These are phyloP conservation scores for Bedellia somnulentella DNA, from an alignment of 2,888 invertebrate genomes.

Conservation along the genomic window DNA sequence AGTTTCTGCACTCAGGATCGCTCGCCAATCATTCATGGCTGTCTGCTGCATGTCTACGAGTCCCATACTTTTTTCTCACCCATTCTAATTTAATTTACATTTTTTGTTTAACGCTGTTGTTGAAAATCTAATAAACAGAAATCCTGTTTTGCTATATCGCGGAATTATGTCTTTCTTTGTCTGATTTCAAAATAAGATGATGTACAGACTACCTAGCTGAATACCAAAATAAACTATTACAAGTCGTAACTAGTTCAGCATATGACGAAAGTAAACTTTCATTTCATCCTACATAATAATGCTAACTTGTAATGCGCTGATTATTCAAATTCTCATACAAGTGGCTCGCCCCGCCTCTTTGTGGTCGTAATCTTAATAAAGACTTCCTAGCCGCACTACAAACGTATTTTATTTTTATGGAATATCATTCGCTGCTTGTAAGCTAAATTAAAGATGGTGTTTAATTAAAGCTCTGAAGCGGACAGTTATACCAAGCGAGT, in stretches of 20 bases:
- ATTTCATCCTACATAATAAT: slow-evolving; percentile 30
- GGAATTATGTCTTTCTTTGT: no score
- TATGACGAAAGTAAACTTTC: slow-evolving; percentile 23
- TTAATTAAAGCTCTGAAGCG: slow-evolving; percentile 54
- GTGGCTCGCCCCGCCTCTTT: slow-evolving; percentile 44
- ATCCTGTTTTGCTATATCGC: no score
- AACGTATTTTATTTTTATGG: slow-evolving; percentile 42
- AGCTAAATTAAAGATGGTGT: slow-evolving; percentile 47
- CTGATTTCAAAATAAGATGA: no score
- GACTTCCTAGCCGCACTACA: slow-evolving; percentile 49
- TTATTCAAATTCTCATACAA: slow-evolving; percentile 52
- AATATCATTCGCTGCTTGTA: slow-evolving; percentile 29
- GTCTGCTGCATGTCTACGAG: background rate
- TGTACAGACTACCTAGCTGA: no score
- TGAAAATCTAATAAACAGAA: no score
- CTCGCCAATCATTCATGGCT: background rate
- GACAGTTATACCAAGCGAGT: slow-evolving; percentile 30
- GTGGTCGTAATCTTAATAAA: slow-evolving; percentile 56
- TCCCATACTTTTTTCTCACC: no score
- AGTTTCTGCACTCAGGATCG: no score
- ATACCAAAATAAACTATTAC: slow-evolving; percentile 9
- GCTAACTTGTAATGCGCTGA: slow-evolving; percentile 35
- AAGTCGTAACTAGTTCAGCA: slow-evolving; percentile 9
- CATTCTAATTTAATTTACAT: no score
- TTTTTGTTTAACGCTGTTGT: no score